phyloP scores from a whole-genome alignment of 2,113 vertebrate species.

The Anas platyrhynchos region DNA sequence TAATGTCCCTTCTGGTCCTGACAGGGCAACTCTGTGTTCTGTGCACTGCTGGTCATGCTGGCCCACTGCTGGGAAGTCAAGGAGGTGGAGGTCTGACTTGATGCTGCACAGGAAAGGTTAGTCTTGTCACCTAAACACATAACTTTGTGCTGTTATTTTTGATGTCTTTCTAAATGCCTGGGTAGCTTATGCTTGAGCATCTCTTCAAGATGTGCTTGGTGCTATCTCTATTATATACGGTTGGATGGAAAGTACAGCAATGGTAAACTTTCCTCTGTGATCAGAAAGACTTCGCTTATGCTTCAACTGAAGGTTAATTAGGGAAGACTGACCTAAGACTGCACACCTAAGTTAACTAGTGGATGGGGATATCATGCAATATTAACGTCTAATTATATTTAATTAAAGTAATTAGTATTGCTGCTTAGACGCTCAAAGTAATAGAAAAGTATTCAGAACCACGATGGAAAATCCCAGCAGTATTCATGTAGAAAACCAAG shows the following conservation, averaged over 20 bases:
- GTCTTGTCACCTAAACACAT: not conserved
- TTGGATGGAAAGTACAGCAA: not conserved
- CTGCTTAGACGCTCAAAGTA: conserved; percentile 2
- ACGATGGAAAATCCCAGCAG: not conserved
- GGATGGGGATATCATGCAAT: not conserved
- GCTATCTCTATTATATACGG: not conserved
- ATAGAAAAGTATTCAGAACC: not conserved
- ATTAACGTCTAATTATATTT: conserved; percentile 21
- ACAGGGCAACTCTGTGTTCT: not conserved
- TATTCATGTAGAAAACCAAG: not conserved
- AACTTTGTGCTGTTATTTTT: not conserved
- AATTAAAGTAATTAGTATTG: conserved; percentile 29
- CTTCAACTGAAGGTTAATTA: not conserved
- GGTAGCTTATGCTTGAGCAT: not conserved
- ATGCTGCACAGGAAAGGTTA: not conserved
- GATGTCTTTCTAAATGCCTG: not conserved
- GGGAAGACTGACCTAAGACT: not conserved
- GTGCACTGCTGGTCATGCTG: not conserved
- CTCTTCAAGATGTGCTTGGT: not conserved
- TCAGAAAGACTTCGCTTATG: not conserved
- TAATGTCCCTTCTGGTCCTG: not conserved
- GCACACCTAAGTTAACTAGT: not conserved
- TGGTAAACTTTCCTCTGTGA: not conserved
- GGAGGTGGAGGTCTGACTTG: not conserved
- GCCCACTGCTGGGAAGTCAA: not conserved